A percentile compares a stretch with the other conserved stretches of the same genome.
phyloP scores from a whole-genome alignment of 1,140 invertebrate species.

The Microplitis mediator region DNA sequence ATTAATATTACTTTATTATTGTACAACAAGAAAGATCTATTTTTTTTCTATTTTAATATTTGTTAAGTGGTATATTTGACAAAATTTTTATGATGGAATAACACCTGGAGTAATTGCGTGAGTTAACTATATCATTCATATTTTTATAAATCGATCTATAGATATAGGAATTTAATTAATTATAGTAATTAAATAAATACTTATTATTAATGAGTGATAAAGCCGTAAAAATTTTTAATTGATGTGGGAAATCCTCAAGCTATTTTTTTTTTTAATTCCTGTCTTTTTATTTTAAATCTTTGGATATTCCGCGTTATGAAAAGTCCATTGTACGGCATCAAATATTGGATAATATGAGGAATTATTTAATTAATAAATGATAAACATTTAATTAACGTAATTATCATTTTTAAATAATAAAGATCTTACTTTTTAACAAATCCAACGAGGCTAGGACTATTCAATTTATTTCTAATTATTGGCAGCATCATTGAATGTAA shows the following conservation, averaged over 20 bases:
- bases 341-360: background rate
- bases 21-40: constrained; percentile 26
- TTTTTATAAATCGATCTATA: background rate
- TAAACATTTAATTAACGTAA: background rate
- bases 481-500: constrained; percentile 30
- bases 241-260: constrained; percentile 25
- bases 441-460: constrained; percentile 47
- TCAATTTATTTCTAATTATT: constrained; percentile 45
- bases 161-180: background rate
- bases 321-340: background rate
- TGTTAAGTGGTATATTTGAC: background rate
- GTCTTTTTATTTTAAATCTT: background rate
- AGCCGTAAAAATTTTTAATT: constrained; percentile 45
- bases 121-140: background rate
- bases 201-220: constrained; percentile 25
- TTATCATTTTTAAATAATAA: background rate
- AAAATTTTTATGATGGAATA: background rate
- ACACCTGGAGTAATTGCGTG: background rate
- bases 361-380: background rate
- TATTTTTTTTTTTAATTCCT: constrained; percentile 8
- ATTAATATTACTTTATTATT: constrained; percentile 3
- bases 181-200: background rate
- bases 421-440: constrained; percentile 51
- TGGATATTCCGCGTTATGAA: background rate
- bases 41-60: constrained; percentile 6